These are phyloP conservation scores for Daboia siamensis DNA, from an alignment of 2,113 vertebrate genomes.

Conservation along the genomic window DNA sequence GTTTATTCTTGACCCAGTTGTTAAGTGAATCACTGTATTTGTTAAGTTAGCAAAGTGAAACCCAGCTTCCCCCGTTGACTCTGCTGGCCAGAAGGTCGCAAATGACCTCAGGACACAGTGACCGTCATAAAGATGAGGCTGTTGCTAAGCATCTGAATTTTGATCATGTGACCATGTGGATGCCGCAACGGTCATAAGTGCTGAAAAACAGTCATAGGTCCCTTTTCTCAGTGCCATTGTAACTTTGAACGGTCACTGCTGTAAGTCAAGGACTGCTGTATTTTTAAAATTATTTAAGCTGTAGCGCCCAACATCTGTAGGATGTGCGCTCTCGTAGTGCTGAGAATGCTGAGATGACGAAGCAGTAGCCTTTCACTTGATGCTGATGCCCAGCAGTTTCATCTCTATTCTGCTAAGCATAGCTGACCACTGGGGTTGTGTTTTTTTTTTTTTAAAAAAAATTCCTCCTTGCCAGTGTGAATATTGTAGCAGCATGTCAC, in stretches of 20 bases:
- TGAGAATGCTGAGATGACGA: background rate
- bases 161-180: background rate
- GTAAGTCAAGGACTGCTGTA: background rate
- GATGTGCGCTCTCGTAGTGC: background rate
- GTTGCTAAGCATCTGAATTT: background rate
- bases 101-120: background rate
- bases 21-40: background rate
- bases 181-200: background rate
- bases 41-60: background rate
- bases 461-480: background rate
- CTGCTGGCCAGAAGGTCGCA: background rate
- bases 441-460: background rate
- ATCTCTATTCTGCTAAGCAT: constrained; percentile 18
- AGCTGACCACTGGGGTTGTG: background rate
- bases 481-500: background rate
- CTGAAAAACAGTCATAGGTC: background rate
- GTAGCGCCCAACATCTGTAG: background rate
- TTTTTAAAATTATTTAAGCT: background rate
- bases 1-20: background rate
- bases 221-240: background rate
- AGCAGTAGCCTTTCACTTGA: background rate
- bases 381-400: constrained; percentile 12
- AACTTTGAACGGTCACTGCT: background rate
- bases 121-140: background rate
- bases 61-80: background rate